Evolutionary conservation across 2,888 invertebrate genomes (phyloP), one percentile per base, ranked within the genome.

Genomic region (Stramonita haemastoma): DNA sequence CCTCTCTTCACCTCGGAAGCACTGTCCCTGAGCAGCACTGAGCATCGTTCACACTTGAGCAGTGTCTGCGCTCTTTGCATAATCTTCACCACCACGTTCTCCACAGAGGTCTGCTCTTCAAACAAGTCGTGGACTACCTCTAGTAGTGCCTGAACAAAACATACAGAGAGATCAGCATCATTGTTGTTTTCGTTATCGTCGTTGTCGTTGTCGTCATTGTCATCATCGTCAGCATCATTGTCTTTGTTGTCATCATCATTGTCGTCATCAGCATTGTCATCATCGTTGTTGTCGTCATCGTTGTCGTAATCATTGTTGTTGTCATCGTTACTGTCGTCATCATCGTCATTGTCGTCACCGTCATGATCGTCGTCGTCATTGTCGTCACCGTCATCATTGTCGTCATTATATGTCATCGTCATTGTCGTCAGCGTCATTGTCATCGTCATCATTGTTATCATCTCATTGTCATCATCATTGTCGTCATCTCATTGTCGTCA

Each of bases 121-220:
- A 97, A 97, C 87, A 97, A 93, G 92, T 96, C 96, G 92, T 97
- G 97, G 0, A 96, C 96, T 77, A 96, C 96, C 93, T 97, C 97
- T 91, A 97, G 93, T 46, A 97, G 94, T 83, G 96, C 96, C 97
- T 97, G 57, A 84, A 56, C 84, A 84, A 56, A 0, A 0, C 70
- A 70, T 22, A 57, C 8, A 57, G 22, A 22, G 13, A 60, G n/a
- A 73, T 1, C 11, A 73, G 1, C n/a, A 73, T 22, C 73, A 73
- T 22, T 26, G 5, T 70, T 22, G 26, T 70, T 22, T 17, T 70
- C 70, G 22, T 70, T 22, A 70, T 70, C 70, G 26, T 70, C 70
- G 26, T 70, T 22, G 32, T 83, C 83, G 32, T 83, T 19, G 29
- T 83, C 46, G 34, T 83, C 83, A 22, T 83, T 36, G 6, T 83